A percentile compares a stretch with the other conserved stretches of the same genome.
Evolutionary conservation across 2,797 vertebrate species (phyloP).

Genomic region (Crenichthys baileyi): DNA sequence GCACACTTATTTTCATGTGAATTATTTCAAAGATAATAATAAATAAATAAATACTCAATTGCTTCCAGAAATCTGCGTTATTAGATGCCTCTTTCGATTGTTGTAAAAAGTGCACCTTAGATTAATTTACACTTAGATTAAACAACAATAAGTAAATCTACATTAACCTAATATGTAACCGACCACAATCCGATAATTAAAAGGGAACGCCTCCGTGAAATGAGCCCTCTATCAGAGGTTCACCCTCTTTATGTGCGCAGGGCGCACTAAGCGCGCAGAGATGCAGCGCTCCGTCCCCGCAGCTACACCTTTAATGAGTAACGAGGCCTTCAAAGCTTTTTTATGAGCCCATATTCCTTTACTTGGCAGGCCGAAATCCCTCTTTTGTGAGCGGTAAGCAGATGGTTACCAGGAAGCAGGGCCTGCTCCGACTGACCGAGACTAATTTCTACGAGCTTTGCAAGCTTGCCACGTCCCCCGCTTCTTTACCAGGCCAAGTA

Average conservation of each 20-base stretch:
- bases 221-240: slow-evolving; percentile 65
- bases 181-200: slow-evolving; percentile 66
- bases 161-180: slow-evolving; percentile 55
- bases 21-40: not conserved
- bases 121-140: slow-evolving; percentile 26
- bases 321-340: slow-evolving; percentile 85
- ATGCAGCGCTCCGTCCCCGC: slow-evolving; percentile 31
- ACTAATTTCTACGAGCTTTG: slow-evolving; percentile 99
- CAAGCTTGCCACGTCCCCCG: slow-evolving; percentile 92
- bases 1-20: not conserved
- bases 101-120: not conserved
- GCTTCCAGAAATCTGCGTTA: not conserved
- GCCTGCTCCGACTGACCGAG: slow-evolving; percentile 95
- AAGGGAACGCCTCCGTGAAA: slow-evolving; percentile 80
- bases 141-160: slow-evolving; percentile 32
- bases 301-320: slow-evolving; percentile 71
- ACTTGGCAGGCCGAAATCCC: slow-evolving; percentile 87
- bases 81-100: not conserved
- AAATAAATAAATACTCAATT: not conserved
- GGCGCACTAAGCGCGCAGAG: slow-evolving; percentile 44
- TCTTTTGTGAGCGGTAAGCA: slow-evolving; percentile 96
- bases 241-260: slow-evolving; percentile 40
- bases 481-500: slow-evolving; percentile 83
- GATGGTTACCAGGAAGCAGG: slow-evolving; percentile 98
- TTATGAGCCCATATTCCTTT: slow-evolving; percentile 77